Conservation (phyloP, 2,113 vertebrate species). For the Thamnophis sirtalis region DNA sequence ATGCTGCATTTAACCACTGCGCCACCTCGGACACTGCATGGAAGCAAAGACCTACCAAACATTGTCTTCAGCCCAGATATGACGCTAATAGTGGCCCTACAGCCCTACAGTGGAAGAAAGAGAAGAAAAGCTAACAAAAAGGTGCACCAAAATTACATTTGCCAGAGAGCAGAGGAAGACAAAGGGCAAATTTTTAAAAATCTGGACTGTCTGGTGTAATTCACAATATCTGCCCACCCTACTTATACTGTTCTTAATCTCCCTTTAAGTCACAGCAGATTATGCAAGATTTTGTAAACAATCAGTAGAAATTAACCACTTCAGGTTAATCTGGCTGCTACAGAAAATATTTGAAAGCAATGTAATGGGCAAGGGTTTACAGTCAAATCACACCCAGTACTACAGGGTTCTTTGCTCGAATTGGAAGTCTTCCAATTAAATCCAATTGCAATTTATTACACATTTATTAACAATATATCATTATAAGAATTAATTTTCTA, state of each 20-base stretch:
- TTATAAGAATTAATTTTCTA: conserved; percentile 62
- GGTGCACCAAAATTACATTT: not conserved
- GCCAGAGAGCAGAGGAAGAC: not conserved
- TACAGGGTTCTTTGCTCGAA: conserved; percentile 34
- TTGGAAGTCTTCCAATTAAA: conserved; percentile 69
- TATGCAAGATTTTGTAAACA: not conserved
- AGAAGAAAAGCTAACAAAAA: not conserved
- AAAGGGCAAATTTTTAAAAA: not conserved
- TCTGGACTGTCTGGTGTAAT: not conserved
- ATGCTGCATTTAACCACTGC: too few relatives aligned
- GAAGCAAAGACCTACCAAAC: not conserved
- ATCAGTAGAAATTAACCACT: conserved; percentile 45
- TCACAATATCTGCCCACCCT: not conserved
- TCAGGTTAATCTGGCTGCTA: conserved; percentile 12
- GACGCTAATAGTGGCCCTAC: not conserved
- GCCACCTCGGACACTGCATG: not conserved
- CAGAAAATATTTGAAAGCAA: not conserved
- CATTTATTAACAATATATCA: conserved; percentile 62
- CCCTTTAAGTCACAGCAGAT: conserved; percentile 40
- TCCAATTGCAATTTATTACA: conserved; percentile 49
- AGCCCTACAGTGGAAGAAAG: not conserved
- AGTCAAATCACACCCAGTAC: not conserved
- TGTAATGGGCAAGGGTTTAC: not conserved
- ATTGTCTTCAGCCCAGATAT: not conserved
- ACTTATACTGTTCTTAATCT: conserved; percentile 25